Conservation (phyloP, 2,113 vertebrate species). For the Brachyhypopomus gauderio region DNA sequence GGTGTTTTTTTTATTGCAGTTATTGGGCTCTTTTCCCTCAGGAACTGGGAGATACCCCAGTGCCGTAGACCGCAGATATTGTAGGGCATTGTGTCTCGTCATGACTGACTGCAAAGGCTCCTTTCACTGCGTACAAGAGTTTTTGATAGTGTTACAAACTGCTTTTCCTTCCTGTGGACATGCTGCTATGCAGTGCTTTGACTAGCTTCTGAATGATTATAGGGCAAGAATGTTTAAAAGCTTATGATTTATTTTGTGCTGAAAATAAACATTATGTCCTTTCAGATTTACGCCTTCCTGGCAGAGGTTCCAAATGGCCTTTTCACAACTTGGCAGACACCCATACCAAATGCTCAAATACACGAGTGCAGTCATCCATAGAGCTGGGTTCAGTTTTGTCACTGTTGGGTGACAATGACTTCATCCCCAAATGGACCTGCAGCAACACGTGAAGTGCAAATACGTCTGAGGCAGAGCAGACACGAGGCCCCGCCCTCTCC, state of each 20-base stretch:
- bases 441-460: conserved; percentile 48
- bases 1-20: conserved; percentile 41
- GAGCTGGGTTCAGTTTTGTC: conserved; percentile 37
- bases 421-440: conserved; percentile 37
- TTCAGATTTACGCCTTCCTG: conserved; percentile 37
- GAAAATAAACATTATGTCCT: conserved; percentile 28
- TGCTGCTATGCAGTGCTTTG: not conserved
- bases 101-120: not conserved
- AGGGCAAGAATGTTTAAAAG: not conserved
- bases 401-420: conserved; percentile 41
- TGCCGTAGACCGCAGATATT: not conserved
- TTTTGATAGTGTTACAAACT: not conserved
- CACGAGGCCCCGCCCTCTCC: not conserved
- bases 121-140: not conserved
- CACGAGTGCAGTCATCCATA: conserved; percentile 1
- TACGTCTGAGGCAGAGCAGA: not conserved
- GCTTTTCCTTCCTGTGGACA: not conserved
- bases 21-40: not conserved
- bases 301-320: conserved; percentile 34
- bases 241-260: conserved; percentile 42
- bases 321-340: conserved; percentile 21
- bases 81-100: conserved; percentile 24
- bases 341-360: conserved; percentile 30
- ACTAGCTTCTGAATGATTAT: no score
- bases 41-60: conserved; percentile 22